Evolutionary conservation across 2,113 vertebrate species (phyloP).

Genomic region (Pundamilia nyererei): DNA sequence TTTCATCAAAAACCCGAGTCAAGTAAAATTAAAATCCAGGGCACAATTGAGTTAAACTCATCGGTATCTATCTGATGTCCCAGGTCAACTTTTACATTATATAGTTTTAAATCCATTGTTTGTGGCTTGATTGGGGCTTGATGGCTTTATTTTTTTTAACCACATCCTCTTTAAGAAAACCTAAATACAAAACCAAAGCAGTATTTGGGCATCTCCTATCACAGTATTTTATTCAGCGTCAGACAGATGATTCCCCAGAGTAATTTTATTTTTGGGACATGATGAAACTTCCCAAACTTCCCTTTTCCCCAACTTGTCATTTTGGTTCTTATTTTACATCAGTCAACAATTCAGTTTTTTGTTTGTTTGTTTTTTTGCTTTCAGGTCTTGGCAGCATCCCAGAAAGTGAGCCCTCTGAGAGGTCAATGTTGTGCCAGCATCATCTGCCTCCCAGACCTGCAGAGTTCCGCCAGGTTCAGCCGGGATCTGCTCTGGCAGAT

Average conservation of each 20-base stretch:
- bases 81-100: neutral
- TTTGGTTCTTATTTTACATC: neutral
- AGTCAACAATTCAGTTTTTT: neutral
- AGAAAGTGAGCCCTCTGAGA: conserved; percentile 73
- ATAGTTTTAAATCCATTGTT: neutral
- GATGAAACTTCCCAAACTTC: neutral
- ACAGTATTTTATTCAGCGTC: neutral
- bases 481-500: conserved; percentile 68
- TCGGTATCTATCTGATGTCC: rapidly evolving
- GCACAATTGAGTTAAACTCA: neutral
- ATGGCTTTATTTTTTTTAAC: neutral
- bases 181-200: rapidly evolving
- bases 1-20: neutral
- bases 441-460: conserved; percentile 25
- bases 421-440: conserved; percentile 13
- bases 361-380: neutral
- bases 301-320: neutral
- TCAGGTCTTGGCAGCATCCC: conserved; percentile 82
- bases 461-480: conserved; percentile 49
- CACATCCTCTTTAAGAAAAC: neutral
- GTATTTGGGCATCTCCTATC: neutral
- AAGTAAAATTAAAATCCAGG: neutral
- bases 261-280: rapidly evolving
- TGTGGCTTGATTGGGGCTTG: neutral
- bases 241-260: neutral